Base-by-base conservation (phyloP, 1,140 invertebrate genomes). In the Ceratosolen fusciceps region DNA sequence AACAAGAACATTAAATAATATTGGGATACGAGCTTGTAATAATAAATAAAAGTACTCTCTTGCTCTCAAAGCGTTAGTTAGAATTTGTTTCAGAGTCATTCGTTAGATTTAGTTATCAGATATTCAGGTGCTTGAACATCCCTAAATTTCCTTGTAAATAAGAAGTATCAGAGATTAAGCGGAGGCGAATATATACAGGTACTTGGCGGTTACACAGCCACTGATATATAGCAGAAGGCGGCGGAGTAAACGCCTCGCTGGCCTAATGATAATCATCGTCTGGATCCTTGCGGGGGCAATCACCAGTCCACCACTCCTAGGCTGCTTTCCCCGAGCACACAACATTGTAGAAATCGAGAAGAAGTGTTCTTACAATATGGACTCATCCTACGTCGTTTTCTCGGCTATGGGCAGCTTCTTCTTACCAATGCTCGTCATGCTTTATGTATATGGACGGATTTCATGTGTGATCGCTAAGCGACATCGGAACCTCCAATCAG, bases 371-470 rank as follows among this genome's bases (percentile, higher is more conserved):
- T 96, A 96, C 87, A 96, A 95, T 85, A 93, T 94, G 84, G 96
- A 97, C 86, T 92, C 93, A 58, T 95, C 95, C 7, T 97, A 97
- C 90, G 96, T 97, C 21, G 93, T 98, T 56, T 98, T 97, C 88
- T 98, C 96, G 0, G 95, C 96, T 0, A 94, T 97, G 92, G 96
- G 96, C 0, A 97, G 96, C 0, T 98, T 98, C 90, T 98, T 97
- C 88, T 92, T 98, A 71, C 97, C 97, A 2, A 94, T 98, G 88
- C 91, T 94, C 8, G 95, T 98, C n/a, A 97, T 98, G 95, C 91
- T 97, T 12, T 96, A 97, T 85, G 96, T 97, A 12, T 98, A 98
- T 86, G 92, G 95, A 1, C 94, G 95, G 83, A 98, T 98, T 88
- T 96, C 96, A 9, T 95, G 95, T 84, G 95, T 96, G 47, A 94